Conservation (phyloP, 1,140 invertebrate species). For the Aphis gossypii region DNA sequence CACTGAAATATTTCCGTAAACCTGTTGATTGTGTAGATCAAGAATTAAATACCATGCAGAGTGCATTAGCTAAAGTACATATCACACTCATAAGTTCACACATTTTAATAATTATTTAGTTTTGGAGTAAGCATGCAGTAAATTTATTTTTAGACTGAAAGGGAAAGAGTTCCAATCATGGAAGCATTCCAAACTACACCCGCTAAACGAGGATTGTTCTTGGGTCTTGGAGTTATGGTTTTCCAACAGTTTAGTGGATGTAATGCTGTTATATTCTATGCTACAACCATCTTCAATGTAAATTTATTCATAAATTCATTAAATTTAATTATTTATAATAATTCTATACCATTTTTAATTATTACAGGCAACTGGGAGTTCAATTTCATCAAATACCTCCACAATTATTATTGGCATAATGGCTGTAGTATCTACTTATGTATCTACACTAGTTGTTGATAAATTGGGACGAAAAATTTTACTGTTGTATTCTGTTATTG, state of each 20-base stretch:
- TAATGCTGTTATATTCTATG: slow-evolving; percentile 39
- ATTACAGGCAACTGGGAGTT: slow-evolving; percentile 67
- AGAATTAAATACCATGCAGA: slow-evolving; percentile 35
- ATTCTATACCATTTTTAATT: background rate
- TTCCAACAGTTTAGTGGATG: slow-evolving; percentile 83
- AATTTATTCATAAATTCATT: background rate
- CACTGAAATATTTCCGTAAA: slow-evolving; percentile 74
- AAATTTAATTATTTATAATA: slow-evolving; percentile 23
- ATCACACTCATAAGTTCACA: background rate
- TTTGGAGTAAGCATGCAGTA: background rate
- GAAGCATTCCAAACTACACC: slow-evolving; percentile 69
- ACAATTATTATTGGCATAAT: slow-evolving; percentile 81
- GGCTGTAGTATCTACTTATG: slow-evolving; percentile 76
- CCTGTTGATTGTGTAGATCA: slow-evolving; percentile 61
- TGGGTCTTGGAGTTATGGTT: slow-evolving; percentile 80
- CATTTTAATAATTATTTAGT: background rate
- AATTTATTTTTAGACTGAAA: slow-evolving; percentile 57
- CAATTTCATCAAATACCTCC: slow-evolving; percentile 67
- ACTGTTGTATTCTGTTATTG: slow-evolving; percentile 70
- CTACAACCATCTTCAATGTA: slow-evolving; percentile 27
- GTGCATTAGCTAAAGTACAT: slow-evolving; percentile 12
- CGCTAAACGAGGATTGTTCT: slow-evolving; percentile 73
- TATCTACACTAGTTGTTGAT: slow-evolving; percentile 74
- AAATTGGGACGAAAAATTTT: slow-evolving; percentile 76
- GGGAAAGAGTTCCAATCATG: slow-evolving; percentile 65